A percentile compares a stretch with the other conserved stretches of the same genome.
These are phyloP conservation scores for Himalopsyche japonica DNA, from an alignment of 2,888 invertebrate species.

Conservation along the genomic window DNA sequence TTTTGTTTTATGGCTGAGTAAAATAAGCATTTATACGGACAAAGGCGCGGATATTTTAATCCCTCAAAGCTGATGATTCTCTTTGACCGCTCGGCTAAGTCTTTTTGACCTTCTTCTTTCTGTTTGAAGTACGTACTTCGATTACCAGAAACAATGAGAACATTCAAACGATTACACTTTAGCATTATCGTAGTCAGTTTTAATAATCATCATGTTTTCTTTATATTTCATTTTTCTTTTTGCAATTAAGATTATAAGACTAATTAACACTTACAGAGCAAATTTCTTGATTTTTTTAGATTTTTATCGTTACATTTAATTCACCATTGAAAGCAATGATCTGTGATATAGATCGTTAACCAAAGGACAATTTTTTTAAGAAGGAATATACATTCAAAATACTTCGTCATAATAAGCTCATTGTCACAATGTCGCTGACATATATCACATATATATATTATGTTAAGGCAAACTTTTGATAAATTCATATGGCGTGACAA, in stretches of 20 bases:
- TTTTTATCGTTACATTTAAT: no score
- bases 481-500: neutral
- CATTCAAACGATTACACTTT: neutral
- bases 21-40: constrained; percentile 9
- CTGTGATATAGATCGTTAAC: no score
- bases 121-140: neutral
- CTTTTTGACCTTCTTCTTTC: neutral
- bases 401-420: no score
- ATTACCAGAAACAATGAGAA: neutral
- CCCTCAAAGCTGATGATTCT: constrained; percentile 37
- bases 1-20: neutral
- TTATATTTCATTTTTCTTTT: no score
- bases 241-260: no score
- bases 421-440: no score
- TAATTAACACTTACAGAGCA: no score
- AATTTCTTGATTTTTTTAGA: no score
- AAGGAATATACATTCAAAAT: no score
- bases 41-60: constrained; percentile 33
- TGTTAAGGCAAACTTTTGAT: neutral
- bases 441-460: no score
- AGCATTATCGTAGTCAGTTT: neutral
- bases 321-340: no score
- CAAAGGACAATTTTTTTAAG: no score
- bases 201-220: neutral
- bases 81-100: constrained; percentile 20